These are phyloP conservation scores for Menura novaehollandiae DNA, from an alignment of 2,113 vertebrate genomes.

Conservation along the genomic window DNA sequence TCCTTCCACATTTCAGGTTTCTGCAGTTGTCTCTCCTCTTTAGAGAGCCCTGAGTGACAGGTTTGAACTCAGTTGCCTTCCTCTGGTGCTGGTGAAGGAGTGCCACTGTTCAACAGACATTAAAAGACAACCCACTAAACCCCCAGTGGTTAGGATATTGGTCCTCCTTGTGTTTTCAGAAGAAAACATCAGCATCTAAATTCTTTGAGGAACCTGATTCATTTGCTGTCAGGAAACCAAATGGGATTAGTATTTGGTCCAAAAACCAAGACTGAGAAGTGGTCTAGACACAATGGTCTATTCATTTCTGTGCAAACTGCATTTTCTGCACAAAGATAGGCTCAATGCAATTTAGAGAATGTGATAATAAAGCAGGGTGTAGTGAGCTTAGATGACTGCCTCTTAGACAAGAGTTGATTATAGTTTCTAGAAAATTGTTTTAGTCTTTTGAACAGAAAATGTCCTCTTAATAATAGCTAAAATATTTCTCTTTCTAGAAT, in stretches of 20 bases:
- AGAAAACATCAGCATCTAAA: neutral
- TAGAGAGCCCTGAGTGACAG: neutral
- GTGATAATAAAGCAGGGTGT: neutral
- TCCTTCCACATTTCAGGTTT: neutral
- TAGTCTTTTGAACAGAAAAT: neutral
- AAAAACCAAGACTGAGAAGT: neutral
- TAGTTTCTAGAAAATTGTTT: neutral
- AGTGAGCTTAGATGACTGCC: neutral
- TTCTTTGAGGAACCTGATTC: neutral
- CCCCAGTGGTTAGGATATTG: neutral
- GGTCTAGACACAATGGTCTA: neutral
- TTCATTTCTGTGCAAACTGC: neutral
- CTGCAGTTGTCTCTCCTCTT: neutral
- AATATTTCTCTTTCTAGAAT: neutral
- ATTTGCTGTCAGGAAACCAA: neutral
- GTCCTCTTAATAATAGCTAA: neutral
- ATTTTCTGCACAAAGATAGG: neutral
- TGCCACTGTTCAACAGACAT: neutral
- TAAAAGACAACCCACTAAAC: neutral
- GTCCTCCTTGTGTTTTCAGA: neutral
- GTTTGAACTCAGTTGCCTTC: neutral
- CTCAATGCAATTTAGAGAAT: neutral
- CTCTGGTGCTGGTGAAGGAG: neutral
- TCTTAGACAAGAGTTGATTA: neutral
- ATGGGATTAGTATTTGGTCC: neutral